Conservation (phyloP, 2,888 invertebrate genomes). For the Sipunculus nudus region DNA sequence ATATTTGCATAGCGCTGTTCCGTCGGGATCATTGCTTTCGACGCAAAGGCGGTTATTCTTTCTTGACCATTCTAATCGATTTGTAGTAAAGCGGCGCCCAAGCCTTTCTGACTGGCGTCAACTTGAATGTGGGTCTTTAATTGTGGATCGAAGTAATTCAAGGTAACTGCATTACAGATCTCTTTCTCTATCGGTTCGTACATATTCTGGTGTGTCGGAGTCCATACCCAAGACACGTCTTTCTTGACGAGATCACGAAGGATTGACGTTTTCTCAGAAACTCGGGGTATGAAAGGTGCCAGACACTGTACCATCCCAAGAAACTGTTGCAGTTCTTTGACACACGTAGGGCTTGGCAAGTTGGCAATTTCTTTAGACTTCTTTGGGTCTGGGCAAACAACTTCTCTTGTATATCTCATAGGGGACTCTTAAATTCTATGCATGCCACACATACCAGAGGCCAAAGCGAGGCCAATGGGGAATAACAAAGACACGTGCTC, state of each 20-base stretch:
- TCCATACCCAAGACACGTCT: constrained; percentile 12
- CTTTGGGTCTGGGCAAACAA: constrained; percentile 27
- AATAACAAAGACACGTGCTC: too few species aligned
- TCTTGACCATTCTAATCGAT: constrained; percentile 9
- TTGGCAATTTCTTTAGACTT: constrained; percentile 22
- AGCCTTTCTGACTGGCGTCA: constrained; percentile 21
- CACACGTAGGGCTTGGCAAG: constrained; percentile 15
- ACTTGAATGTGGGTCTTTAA: constrained; percentile 7
- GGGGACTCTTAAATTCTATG: too few species aligned
- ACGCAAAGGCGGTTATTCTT: constrained; percentile 18
- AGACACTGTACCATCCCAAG: constrained; percentile 27
- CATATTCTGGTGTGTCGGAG: too few species aligned
- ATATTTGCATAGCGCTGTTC: constrained; percentile 26
- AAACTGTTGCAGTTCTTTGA: constrained; percentile 26
- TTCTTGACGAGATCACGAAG: constrained; percentile 25
- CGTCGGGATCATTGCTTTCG: constrained; percentile 19
- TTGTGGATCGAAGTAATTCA: constrained; percentile 20
- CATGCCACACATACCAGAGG: too few species aligned
- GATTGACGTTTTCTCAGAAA: constrained; percentile 11
- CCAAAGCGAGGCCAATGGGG: too few species aligned
- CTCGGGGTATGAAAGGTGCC: constrained; percentile 20
- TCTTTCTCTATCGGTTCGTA: too few species aligned
- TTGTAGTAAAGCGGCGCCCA: constrained; percentile 28
- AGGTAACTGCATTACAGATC: constrained; percentile 11
- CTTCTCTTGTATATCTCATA: constrained; percentile 14